Evolutionary conservation across 64 coral and sea anemone genomes (phyloP), one percentile per base, ranked within the genome.

Genomic region (Acropora tenuis): DNA sequence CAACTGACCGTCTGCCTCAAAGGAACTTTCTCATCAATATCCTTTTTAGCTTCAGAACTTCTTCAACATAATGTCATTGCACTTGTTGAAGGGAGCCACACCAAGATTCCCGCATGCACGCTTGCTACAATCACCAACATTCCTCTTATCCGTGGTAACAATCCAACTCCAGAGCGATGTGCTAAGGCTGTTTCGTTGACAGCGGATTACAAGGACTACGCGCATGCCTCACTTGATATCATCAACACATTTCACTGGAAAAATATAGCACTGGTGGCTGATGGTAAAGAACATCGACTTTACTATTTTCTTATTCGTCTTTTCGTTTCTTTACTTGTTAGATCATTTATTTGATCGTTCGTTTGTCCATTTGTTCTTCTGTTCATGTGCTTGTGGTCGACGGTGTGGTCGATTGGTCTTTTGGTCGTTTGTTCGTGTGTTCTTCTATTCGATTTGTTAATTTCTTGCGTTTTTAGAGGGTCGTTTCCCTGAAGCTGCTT

Each of bases 171-270:
- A 13, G 17, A 59, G 0, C 20, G 58, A 43, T 88, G 73, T 58
- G 67, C 53, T 18, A 46, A 50, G 6, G 50, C 60, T 15, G 12
- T 80, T 1, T 41, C 40, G 2, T 41, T 83, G 79, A 83, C 89
- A 74, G 79, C 69, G 16, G 89, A 57, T n/a, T 90, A 90, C 20
- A 48, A 6, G 15, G 66, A 80, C 30, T 90, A 83, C n/a, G n/a
- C 89, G 19, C 78, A 83, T 52, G 89, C 89, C 6, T 45, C 78
- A 1, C 43, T 90, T 52, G 66, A 50, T 16, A 82, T 90, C n/a
- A 10, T 90, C 7, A 80, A 74, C 3, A 4, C 30, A 0, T 90
- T 82, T 16, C 8, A 16, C 4, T 82, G 89, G 89, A 82, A 71
- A 41, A 82, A 73, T 0, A 50, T 90, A 48, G 88, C 48, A 3